phyloP scores from a whole-genome alignment of 2,113 vertebrate species.

The Platichthys flesus region DNA sequence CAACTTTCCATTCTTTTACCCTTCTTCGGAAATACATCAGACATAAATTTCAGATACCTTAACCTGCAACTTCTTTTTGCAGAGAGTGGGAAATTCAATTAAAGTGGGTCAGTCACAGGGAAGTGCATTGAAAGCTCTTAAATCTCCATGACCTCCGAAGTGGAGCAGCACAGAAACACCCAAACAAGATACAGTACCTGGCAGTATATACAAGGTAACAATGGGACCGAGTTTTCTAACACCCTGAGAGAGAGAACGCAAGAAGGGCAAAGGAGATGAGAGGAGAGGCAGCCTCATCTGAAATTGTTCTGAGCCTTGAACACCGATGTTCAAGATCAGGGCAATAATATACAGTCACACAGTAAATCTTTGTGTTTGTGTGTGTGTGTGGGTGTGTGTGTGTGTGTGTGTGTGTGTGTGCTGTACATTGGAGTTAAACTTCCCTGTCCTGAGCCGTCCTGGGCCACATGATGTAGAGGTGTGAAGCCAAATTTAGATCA shows the following conservation, averaged over 20 bases:
- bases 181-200: slow-evolving; percentile 20
- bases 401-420: neutral
- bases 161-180: slow-evolving; percentile 19
- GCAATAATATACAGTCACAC: neutral
- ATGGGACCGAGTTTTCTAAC: neutral
- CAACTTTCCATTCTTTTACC: slow-evolving; percentile 26
- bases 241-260: slow-evolving; percentile 16
- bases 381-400: neutral
- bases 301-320: neutral
- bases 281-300: slow-evolving; percentile 1
- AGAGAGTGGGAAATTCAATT: slow-evolving; percentile 38
- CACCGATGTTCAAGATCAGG: slow-evolving; percentile 25
- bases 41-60: slow-evolving; percentile 37
- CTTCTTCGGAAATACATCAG: slow-evolving; percentile 48
- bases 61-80: slow-evolving; percentile 32
- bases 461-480: slow-evolving; percentile 26
- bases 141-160: slow-evolving; percentile 60
- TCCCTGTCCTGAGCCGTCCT: slow-evolving; percentile 6
- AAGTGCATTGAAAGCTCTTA: slow-evolving; percentile 43
- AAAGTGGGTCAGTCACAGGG: slow-evolving; percentile 64
- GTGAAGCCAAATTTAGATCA: slow-evolving; percentile 54
- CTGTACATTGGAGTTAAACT: slow-evolving; percentile 13
- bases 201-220: slow-evolving; percentile 22
- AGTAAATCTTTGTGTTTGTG: neutral
- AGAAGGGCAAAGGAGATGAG: slow-evolving; percentile 26